Evolutionary conservation across 2,888 invertebrate genomes (phyloP), one percentile per base, ranked within the genome.

Genomic region (Pherbina coryleti): DNA sequence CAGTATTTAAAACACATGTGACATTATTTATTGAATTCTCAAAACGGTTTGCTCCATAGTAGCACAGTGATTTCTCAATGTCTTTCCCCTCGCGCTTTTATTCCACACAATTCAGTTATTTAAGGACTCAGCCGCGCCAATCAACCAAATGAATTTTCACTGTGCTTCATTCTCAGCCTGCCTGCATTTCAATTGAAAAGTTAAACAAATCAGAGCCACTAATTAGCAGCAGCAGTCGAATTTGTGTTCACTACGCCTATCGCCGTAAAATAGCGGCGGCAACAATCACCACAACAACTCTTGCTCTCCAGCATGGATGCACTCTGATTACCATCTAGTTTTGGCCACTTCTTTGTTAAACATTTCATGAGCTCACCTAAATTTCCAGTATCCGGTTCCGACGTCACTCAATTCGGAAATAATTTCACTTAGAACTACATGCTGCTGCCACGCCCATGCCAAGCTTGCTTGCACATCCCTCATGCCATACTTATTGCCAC

Each of bases 131-230:
- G 34, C 67, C 11, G 9, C 49, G 53, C 22, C 7, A 57, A 34
- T 57, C 72, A 60, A 57, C n/a, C 31, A 71, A 71, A 71, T 71
- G 11, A 53, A 55, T 55, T 71, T 71, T 71, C 53, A 25, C 71
- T 71, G 25, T 55, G 71, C n/a, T 28, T 28, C 34, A 34, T 55
- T 34, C 55, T 14, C 11, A 44, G 44, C 11, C 22, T 49, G 55
- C 37, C 37, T 62, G 49, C 62, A 53, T 73, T 73, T 62, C 62
- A 73, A 60, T 73, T 73, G 72, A 57, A 72, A 57, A 57, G 60
- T 72, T 73, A 62, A 73, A 73, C 73, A 73, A 73, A 73, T 73
- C 73, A 73, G 8, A 49, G 62, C 60, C 73, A 53, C 62, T 73
- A 73, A 73, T 73, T 62, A 72, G 57, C 37, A 72, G 22, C 11